Evolutionary conservation across 2,113 vertebrate genomes (phyloP), one percentile per base, ranked within the genome.

Genomic region (Atherinomorus stipes): DNA sequence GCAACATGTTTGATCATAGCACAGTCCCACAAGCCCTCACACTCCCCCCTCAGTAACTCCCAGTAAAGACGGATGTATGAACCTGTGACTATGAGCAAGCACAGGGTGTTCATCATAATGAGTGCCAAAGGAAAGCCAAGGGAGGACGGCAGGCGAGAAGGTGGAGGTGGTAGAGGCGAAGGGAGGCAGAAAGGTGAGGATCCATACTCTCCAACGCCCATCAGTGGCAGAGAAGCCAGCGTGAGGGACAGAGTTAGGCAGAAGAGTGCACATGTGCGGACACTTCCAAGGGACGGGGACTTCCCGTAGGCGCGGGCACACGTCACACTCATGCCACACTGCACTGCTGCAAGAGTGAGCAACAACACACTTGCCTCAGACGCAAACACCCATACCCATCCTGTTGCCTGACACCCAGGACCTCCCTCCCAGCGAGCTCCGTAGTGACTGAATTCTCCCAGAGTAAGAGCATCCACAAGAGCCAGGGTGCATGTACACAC

Each of bases 11-110:
- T 95, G 84, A 97, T 95, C 95, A 98, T 96, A 80, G 95, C 93
- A 0, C 96, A 96, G 91, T 98, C 97, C 96, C 97, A 96, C 84
- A 95, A 89, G 2, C 95, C 94, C 44, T 96, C 93, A 18, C 95
- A 94, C 71, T 96, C 95, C 0, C 95, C 95, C 44, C 95, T 91
- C 0, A 96, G 94, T 89, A 98, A 89, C 89, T 93, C 94, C 85
- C 97, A 98, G 91, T 97, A 98, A 7, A 99, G 95, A 11, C 94
- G 92, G 85, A 96, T 96, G 93, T 96, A 97, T 82, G 97, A 96
- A 16, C 93, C 94, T 0, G 95, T 96, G 87, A 96, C 94, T 1
- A 96, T 93, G 74, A 99, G 94, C 85, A 98, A 94, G 74, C 96
- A 97, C 69, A 96, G 79, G 12, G 93, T 95, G 88, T 97, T 97